These are phyloP conservation scores for Amphiura filiformis DNA, from an alignment of 35 echinoderm and acorn worm species.

Conservation along the genomic window DNA sequence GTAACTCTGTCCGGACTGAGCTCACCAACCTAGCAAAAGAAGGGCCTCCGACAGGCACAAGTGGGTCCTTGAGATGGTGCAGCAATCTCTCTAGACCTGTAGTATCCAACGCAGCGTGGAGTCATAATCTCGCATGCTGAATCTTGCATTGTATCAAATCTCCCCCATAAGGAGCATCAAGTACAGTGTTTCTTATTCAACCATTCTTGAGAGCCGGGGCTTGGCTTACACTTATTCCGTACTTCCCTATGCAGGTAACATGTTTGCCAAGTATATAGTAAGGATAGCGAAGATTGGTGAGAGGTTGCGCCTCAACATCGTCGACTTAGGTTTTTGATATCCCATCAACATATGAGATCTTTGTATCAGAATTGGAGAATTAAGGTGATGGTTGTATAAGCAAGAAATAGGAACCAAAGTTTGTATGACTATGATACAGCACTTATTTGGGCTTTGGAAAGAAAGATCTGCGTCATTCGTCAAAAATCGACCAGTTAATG, in stretches of 20 bases:
- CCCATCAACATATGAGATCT: too few species aligned
- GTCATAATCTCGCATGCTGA: constrained; percentile 6
- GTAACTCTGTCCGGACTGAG: constrained; percentile 1
- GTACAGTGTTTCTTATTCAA: neutral
- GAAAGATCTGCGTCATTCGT: too few species aligned
- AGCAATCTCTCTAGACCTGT: neutral
- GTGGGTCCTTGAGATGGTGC: neutral
- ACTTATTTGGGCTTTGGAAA: too few species aligned
- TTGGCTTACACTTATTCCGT: neutral
- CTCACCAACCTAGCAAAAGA: neutral
- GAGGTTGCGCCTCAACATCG: too few species aligned
- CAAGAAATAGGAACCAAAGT: too few species aligned
- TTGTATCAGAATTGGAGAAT: too few species aligned
- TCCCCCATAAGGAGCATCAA: neutral
- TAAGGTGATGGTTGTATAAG: too few species aligned
- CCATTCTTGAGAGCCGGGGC: neutral
- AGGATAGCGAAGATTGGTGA: too few species aligned
- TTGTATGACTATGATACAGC: too few species aligned
- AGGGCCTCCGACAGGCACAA: constrained; percentile 8
- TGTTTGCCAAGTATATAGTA: neutral
- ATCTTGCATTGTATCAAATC: constrained; percentile 10
- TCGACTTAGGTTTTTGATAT: too few species aligned
- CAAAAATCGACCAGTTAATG: too few species aligned
- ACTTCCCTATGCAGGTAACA: neutral
- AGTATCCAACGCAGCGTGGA: neutral